Evolutionary conservation across 2,888 invertebrate genomes (phyloP), one percentile per base, ranked within the genome.

Genomic region (Nowickia ferox): DNA sequence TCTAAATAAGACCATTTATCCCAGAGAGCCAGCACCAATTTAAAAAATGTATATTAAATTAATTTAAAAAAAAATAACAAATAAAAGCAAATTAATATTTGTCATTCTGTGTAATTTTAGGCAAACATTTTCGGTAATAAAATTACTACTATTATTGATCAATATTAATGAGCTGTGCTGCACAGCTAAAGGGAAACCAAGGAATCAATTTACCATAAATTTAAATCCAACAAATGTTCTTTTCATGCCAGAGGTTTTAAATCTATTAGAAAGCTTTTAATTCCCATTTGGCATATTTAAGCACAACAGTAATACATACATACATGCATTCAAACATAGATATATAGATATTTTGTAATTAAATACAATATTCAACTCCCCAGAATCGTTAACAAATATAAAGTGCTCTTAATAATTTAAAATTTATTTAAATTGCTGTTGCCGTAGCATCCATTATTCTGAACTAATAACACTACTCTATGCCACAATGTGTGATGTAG

Each of bases 391-490:
- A 53, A 53, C 30, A 30, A 71, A 71, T 38, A 71, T 65, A 65
- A 65, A 79, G 38, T 71, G 17, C 19, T 72, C 19, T 72, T 53
- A 63, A 71, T 55, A 63, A 71, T 79, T 71, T 71, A n/a, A 55
- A 79, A 79, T 79, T 65, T 77, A 68, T 77, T 68, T 53, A 55
- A 79, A 72, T 79, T 79, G 44, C 44, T 72, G n/a, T 55, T 55
- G 53, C 38, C 44, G 46, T 19, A 42, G 44, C 71, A 55, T 44
- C 17, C 19, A 72, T 63, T 65, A 55, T 72, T 72, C 38, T 30
- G 63, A 79, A 72, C 55, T 65, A 79, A 72, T 71, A 79, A 46
- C 46, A 72, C 15, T 65, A 65, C 72, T 55, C 71, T 72, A 74
- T 61, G 68, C 19, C 81, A 68, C 38, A 53, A 61, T 80, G 13